Conservation (phyloP, 37 sponge, comb jelly and placozoan genomes). For the Geodia barretti region DNA sequence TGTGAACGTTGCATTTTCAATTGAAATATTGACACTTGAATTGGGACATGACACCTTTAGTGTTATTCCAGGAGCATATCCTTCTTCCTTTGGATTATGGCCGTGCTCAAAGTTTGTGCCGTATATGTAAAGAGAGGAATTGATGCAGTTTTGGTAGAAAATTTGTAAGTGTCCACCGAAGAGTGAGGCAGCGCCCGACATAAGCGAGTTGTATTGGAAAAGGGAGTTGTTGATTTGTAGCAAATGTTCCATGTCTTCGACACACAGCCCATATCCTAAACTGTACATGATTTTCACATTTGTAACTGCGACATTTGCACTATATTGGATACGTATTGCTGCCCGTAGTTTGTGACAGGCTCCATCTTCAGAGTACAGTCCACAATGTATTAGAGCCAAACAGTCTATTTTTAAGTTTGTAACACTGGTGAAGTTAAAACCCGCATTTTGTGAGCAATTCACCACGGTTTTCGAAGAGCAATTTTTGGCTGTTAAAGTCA, state of each 20-base stretch:
- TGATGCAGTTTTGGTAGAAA: neutral
- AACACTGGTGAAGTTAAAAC: neutral
- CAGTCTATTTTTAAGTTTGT: neutral
- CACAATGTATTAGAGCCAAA: neutral
- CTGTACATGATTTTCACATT: neutral
- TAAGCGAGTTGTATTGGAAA: neutral
- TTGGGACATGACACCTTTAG: neutral
- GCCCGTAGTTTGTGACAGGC: neutral
- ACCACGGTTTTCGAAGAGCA: neutral
- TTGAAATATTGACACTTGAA: neutral
- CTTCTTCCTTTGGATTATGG: too few species aligned
- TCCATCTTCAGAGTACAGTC: neutral
- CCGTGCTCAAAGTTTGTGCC: neutral
- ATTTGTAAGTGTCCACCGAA: neutral
- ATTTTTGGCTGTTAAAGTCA: neutral
- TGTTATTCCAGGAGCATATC: neutral
- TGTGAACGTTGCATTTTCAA: neutral
- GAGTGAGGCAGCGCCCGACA: too few species aligned
- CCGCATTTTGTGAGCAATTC: neutral
- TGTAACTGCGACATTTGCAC: neutral
- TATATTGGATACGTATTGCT: neutral
- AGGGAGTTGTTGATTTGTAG: neutral
- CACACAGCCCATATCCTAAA: neutral
- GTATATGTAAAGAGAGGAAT: neutral
- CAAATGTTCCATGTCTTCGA: neutral